Percentiles rank a stretch among this genome's conserved stretches.
Conservation (phyloP, 35 echinoderm and acorn worm genomes). For the Chiridota heheva region DNA sequence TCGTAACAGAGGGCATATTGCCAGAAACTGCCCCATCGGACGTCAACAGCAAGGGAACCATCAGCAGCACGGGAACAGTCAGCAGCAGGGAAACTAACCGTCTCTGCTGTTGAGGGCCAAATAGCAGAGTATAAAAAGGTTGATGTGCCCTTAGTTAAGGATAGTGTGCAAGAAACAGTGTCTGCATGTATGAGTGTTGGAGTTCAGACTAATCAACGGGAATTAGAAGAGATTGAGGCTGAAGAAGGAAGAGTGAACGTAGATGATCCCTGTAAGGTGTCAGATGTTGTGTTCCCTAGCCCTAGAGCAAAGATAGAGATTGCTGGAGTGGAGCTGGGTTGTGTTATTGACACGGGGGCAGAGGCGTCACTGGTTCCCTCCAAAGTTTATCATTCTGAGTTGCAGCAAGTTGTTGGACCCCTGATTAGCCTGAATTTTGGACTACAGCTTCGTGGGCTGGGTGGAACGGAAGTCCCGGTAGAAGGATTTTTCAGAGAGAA, state of each 20-base stretch:
- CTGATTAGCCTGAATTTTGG: background rate
- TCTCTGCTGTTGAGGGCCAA: slow-evolving; percentile 47
- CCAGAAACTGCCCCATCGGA: background rate
- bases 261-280: too few species aligned
- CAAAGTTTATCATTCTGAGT: background rate
- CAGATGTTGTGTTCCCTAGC: slow-evolving; percentile 45
- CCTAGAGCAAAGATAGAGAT: slow-evolving; percentile 26
- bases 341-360: slow-evolving; percentile 59
- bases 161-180: background rate
- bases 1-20: too few species aligned
- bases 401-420: background rate
- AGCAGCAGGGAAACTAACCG: slow-evolving; percentile 45
- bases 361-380: slow-evolving; percentile 59
- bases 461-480: slow-evolving; percentile 25
- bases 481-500: slow-evolving; percentile 23
- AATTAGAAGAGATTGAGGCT: background rate
- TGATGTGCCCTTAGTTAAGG: background rate
- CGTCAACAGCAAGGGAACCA: background rate
- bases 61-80: background rate
- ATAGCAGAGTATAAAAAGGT: slow-evolving; percentile 16
- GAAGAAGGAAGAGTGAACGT: slow-evolving; percentile 17
- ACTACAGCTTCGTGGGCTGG: slow-evolving; percentile 31
- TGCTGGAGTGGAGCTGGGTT: slow-evolving; percentile 30
- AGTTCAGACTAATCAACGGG: too few species aligned
- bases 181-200: too few species aligned